Percentiles rank a stretch among this genome's conserved stretches.
phyloP scores from a whole-genome alignment of 1,140 invertebrate genomes.

The Drosophila santomea region DNA sequence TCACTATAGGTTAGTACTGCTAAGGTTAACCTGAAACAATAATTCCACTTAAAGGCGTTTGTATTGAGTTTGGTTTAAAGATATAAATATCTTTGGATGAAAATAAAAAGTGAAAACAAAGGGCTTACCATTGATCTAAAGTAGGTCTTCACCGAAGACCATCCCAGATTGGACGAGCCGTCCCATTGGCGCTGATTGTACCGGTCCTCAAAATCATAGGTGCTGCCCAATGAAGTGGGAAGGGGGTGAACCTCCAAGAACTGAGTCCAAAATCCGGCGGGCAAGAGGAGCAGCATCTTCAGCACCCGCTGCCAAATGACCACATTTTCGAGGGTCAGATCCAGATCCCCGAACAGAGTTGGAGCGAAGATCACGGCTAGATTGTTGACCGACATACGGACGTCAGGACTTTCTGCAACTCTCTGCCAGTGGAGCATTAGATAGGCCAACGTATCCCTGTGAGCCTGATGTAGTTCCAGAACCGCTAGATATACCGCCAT shows the following conservation, averaged over 20 bases:
- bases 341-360: constrained; percentile 86
- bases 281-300: constrained; percentile 41
- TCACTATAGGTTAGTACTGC: constrained; percentile 13
- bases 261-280: constrained; percentile 59
- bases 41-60: too few species aligned
- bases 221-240: constrained; percentile 18
- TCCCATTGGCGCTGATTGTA: constrained; percentile 43
- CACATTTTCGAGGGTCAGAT: constrained; percentile 85
- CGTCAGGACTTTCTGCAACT: constrained; percentile 87
- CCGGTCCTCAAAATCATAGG: constrained; percentile 34
- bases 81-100: too few species aligned
- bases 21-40: constrained; percentile 46
- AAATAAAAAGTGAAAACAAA: neutral
- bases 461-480: constrained; percentile 91
- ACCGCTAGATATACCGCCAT: constrained; percentile 88
- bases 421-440: constrained; percentile 93
- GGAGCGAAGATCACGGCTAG: constrained; percentile 94
- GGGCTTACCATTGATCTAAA: constrained; percentile 67
- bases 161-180: constrained; percentile 39
- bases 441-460: constrained; percentile 94
- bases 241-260: constrained; percentile 63
- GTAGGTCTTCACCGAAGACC: constrained; percentile 63
- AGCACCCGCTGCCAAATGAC: constrained; percentile 61
- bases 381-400: constrained; percentile 92
- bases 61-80: too few species aligned